Conservation (phyloP, 2,888 invertebrate genomes). For the Cephus nigrinus region DNA sequence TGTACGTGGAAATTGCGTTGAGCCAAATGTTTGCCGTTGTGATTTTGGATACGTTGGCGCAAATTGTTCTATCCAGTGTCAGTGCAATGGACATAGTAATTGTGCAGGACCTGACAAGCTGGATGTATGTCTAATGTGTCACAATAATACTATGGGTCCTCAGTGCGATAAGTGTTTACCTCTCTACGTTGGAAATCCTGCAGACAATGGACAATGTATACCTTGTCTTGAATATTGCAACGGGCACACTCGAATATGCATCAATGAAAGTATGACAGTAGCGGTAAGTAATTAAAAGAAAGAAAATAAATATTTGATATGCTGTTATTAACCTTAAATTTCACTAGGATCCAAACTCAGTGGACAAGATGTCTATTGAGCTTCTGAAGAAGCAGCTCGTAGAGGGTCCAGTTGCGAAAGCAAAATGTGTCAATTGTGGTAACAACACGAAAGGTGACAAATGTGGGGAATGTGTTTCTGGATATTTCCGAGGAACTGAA, state of each 20-base stretch:
- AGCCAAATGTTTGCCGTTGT: constrained; percentile 87
- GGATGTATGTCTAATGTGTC: constrained; percentile 84
- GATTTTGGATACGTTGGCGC: constrained; percentile 95
- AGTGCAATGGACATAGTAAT: constrained; percentile 94
- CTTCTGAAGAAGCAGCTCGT: constrained; percentile 74
- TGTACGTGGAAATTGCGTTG: constrained; percentile 85
- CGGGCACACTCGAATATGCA: constrained; percentile 86
- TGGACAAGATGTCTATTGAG: constrained; percentile 62
- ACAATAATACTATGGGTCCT: constrained; percentile 93
- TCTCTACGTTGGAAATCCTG: constrained; percentile 91
- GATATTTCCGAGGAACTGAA: constrained; percentile 81
- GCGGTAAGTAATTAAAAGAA: constrained; percentile 42
- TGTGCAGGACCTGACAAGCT: constrained; percentile 89
- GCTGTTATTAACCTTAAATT: neutral
- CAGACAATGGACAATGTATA: constrained; percentile 84
- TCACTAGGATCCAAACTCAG: constrained; percentile 56
- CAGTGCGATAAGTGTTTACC: constrained; percentile 93
- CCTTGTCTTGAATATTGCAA: constrained; percentile 91
- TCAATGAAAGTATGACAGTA: constrained; percentile 70
- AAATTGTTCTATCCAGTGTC: constrained; percentile 93
- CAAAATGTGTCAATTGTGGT: constrained; percentile 85
- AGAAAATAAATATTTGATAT: neutral
- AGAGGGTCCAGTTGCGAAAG: constrained; percentile 78
- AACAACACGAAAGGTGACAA: constrained; percentile 85
- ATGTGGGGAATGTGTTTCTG: constrained; percentile 83